Conservation (phyloP, 2,888 invertebrate genomes). For the Caenorhabditis macrosperma region DNA sequence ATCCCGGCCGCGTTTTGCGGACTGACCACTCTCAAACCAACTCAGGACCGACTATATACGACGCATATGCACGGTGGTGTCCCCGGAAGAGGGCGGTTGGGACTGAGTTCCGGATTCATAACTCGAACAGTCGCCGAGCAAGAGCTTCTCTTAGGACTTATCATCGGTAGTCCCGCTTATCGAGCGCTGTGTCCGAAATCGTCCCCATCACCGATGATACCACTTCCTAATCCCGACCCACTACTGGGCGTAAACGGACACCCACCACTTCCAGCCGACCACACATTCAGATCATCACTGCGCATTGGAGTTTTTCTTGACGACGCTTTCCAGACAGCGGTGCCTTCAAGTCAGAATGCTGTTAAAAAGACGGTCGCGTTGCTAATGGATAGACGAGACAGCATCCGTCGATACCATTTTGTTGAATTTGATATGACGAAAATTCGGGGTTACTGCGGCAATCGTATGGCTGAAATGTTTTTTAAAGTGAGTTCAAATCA, state of each 20-base stretch:
- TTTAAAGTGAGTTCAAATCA: not conserved
- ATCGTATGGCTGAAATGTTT: too few relatives aligned
- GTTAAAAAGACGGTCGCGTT: too few relatives aligned
- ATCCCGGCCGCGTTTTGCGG: conserved; percentile 82
- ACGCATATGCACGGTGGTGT: conserved; percentile 67
- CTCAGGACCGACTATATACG: conserved; percentile 71
- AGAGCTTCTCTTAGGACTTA: conserved; percentile 57
- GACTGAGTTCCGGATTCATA: conserved; percentile 74
- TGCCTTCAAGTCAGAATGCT: too few relatives aligned
- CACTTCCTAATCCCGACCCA: not conserved
- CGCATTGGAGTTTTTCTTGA: too few relatives aligned
- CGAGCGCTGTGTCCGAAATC: conserved; percentile 60
- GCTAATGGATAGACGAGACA: too few relatives aligned
- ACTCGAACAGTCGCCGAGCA: conserved; percentile 76
- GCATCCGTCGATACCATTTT: too few relatives aligned
- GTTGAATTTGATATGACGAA: too few relatives aligned
- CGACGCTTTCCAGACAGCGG: too few relatives aligned
- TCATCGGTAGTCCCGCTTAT: conserved; percentile 61
- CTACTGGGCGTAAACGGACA: too few relatives aligned
- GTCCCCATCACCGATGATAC: conserved; percentile 24
- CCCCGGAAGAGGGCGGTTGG: conserved; percentile 73
- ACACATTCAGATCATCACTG: conserved; percentile 71
- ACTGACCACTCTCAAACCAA: conserved; percentile 81
- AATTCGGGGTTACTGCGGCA: too few relatives aligned
- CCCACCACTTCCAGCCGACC: too few relatives aligned